Percentiles rank a stretch among this genome's conserved stretches.
These are phyloP conservation scores for Amphilophus citrinellus DNA, from an alignment of 2,113 vertebrate genomes.

Conservation along the genomic window DNA sequence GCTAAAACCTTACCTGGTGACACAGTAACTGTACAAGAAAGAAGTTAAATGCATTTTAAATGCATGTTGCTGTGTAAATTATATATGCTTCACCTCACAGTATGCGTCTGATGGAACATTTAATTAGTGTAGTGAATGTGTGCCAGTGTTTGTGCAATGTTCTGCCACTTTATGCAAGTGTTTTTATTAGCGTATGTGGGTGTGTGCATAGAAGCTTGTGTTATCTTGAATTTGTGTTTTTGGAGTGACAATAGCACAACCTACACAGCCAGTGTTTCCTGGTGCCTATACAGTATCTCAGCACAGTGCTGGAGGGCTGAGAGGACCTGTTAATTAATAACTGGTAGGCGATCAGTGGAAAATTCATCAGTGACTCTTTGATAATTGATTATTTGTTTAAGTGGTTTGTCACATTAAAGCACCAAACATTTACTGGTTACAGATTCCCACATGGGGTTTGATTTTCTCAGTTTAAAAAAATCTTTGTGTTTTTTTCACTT, in stretches of 20 bases:
- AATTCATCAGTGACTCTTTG: conserved; percentile 8
- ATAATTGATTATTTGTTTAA: conserved; percentile 3
- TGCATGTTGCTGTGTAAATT: conserved; percentile 19
- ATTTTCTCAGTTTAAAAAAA: not conserved
- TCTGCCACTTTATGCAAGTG: conserved; percentile 72
- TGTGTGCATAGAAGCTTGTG: conserved; percentile 75
- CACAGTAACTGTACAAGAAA: not conserved
- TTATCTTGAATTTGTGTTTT: conserved; percentile 72
- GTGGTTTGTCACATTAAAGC: not conserved
- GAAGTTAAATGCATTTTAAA: conserved; percentile 23
- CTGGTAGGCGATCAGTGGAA: not conserved
- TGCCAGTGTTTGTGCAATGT: conserved; percentile 65
- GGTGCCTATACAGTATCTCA: conserved; percentile 33
- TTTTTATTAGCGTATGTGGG: conserved; percentile 77
- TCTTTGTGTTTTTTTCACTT: not conserved
- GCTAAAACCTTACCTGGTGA: conserved; percentile 31
- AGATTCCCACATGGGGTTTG: not conserved
- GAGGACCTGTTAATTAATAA: conserved; percentile 38
- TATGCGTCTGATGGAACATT: conserved; percentile 57
- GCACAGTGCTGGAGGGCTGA: not conserved
- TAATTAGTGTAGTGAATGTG: conserved; percentile 52
- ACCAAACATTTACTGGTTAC: not conserved
- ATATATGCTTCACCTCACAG: conserved; percentile 21
- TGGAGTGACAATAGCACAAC: conserved; percentile 69
- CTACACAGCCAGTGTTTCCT: conserved; percentile 65